Percentiles rank a stretch among this genome's conserved stretches.
Evolutionary conservation across 1,140 invertebrate species (phyloP).

Genomic region (Cotesia glomerata): DNA sequence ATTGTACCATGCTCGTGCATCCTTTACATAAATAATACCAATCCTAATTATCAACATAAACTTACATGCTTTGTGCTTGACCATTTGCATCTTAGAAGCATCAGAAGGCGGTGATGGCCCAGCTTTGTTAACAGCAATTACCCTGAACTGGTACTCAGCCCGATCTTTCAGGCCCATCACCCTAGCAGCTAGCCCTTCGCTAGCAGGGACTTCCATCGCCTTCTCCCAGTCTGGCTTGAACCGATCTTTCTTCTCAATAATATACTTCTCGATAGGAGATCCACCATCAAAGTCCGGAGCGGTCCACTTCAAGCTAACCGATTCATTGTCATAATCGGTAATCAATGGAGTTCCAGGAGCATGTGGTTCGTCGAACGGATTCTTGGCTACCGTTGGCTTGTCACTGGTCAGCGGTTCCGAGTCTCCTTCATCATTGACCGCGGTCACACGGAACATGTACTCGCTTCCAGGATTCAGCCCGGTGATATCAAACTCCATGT

Average conservation of each 20-base stretch:
- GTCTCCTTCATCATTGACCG: constrained; percentile 94
- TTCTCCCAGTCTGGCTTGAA: constrained; percentile 81
- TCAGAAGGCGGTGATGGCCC: constrained; percentile 93
- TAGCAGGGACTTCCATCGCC: constrained; percentile 81
- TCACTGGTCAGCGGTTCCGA: constrained; percentile 91
- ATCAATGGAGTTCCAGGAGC: constrained; percentile 92
- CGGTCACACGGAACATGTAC: constrained; percentile 96
- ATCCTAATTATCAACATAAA: constrained; percentile 33
- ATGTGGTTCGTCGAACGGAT: constrained; percentile 89
- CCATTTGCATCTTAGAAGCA: constrained; percentile 88
- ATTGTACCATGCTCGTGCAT: too few relatives aligned
- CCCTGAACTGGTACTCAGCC: constrained; percentile 92
- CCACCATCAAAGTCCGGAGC: constrained; percentile 92
- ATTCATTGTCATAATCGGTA: constrained; percentile 91
- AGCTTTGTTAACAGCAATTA: constrained; percentile 96
- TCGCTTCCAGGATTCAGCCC: constrained; percentile 89
- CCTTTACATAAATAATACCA: neutral
- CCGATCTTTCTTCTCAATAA: constrained; percentile 95
- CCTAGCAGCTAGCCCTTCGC: constrained; percentile 77
- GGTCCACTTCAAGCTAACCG: constrained; percentile 92
- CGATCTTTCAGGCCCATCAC: constrained; percentile 89
- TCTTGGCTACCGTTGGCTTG: constrained; percentile 87
- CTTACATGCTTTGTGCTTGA: constrained; percentile 88
- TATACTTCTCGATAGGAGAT: constrained; percentile 93
- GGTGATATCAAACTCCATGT: constrained; percentile 85